Percentiles rank a stretch among this genome's conserved stretches.
Conservation (phyloP, 1,140 invertebrate species). For the Littorina saxatilis region DNA sequence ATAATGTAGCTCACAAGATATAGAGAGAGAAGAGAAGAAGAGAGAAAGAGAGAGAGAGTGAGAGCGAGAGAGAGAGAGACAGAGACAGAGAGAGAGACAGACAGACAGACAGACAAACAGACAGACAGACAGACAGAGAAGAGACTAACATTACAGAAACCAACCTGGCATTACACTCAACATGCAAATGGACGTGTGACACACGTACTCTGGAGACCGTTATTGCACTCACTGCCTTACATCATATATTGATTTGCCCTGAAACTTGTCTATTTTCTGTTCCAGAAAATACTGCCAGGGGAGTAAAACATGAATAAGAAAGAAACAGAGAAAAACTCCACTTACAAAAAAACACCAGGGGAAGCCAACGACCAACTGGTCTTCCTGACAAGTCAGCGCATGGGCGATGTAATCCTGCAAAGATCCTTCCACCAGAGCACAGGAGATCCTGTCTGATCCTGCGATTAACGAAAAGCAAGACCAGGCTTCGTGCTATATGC, state of each 20-base stretch:
- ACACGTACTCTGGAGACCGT: no score
- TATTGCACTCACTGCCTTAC: no score
- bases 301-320: no score
- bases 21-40: neutral
- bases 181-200: neutral
- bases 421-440: neutral
- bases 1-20: no score
- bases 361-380: neutral
- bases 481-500: no score
- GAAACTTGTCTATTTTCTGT: no score
- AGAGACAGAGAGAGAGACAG: slow-evolving; percentile 20
- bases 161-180: no score
- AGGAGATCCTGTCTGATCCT: slow-evolving; percentile 15
- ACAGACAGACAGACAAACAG: neutral
- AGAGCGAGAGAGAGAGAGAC: slow-evolving; percentile 19
- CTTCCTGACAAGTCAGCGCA: neutral
- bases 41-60: neutral
- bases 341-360: no score
- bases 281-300: no score
- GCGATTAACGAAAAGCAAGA: neutral
- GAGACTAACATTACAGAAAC: neutral
- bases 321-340: no score
- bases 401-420: neutral
- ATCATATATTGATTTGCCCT: no score
- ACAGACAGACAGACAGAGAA: neutral